These are phyloP conservation scores for Aphodius granarius DNA, from an alignment of 2,888 invertebrate species.

Conservation along the genomic window DNA sequence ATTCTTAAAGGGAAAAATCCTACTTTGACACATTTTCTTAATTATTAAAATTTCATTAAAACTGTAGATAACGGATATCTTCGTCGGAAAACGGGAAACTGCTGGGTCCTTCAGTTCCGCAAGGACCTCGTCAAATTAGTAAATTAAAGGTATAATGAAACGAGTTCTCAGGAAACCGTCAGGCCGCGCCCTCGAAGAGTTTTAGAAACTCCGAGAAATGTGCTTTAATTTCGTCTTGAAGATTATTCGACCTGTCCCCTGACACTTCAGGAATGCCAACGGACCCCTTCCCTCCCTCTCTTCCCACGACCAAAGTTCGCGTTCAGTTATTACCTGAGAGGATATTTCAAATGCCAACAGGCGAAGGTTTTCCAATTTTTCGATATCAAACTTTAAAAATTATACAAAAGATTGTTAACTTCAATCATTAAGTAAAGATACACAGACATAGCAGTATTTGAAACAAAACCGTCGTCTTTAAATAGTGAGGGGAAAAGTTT, in stretches of 20 bases:
- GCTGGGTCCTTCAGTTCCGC: not conserved
- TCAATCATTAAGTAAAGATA: too few species aligned
- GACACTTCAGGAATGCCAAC: not conserved
- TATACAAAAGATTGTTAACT: too few species aligned
- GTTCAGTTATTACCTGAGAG: not conserved
- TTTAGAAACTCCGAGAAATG: not conserved
- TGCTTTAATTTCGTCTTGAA: not conserved
- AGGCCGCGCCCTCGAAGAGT: not conserved
- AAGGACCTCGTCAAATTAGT: not conserved
- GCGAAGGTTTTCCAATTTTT: not conserved
- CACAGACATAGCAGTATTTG: too few species aligned
- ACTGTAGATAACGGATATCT: not conserved
- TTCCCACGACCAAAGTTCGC: not conserved
- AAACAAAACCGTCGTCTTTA: too few species aligned
- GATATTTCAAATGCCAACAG: not conserved
- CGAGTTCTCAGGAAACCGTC: not conserved
- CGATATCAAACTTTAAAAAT: not conserved
- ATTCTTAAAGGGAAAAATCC: too few species aligned
- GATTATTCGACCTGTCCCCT: not conserved
- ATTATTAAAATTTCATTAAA: not conserved
- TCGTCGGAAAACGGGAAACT: not conserved
- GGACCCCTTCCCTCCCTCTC: not conserved
- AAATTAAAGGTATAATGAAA: not conserved
- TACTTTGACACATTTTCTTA: not conserved
- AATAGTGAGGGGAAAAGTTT: not conserved